Evolutionary conservation across 53 echinoderm and acorn worm species (phyloP), one percentile per base, ranked within the genome.

Genomic region (Glandiceps talaboti): DNA sequence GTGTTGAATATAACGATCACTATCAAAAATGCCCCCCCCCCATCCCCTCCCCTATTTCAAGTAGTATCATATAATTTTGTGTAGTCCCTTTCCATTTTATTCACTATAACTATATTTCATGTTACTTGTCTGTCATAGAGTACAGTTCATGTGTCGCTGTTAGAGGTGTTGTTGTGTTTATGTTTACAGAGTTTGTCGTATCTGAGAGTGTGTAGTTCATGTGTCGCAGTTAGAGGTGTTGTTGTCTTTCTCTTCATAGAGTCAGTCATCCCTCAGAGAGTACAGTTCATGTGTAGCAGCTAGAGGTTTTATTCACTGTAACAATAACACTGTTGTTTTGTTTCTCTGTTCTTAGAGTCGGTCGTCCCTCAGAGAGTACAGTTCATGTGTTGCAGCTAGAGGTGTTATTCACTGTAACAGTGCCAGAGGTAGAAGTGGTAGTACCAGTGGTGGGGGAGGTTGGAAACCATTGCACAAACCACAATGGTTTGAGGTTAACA

Each of bases 391-490:
- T 28, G 89, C 93, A 76, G 87, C 91, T 25, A 82, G 91, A 30
- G 89, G 84, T 27, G 77, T 97, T 14, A 85, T 93, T 14, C 97
- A 97, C 31, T 84, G 88, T 32, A 97, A 93, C 76, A 85, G 88
- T 14, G 82, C 89, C 27, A 83, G 93, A 28, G 87, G 90, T 74
- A 74, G 84, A 45, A 85, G 85, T 30, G 85, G 83, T 83, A 79
- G 79, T 73, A 29, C 77, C 0, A 77, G 77, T 14, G 80, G 74
- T 74, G 86, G 87, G 1, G 77, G 86, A 26, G 93, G 88, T 14
- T 97, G 97, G 97, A 91, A 89, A 82, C 97, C 97, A 30, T 82
- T 97, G 28, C 97, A 97, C 73, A 97, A 97, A 82, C 97, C 97
- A 80, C 89, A 97, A 81, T 97, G 97, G 97, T 97, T 90, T 83